Base-by-base conservation (phyloP, 2,888 invertebrate genomes). In the Lumbricus terrestris region DNA sequence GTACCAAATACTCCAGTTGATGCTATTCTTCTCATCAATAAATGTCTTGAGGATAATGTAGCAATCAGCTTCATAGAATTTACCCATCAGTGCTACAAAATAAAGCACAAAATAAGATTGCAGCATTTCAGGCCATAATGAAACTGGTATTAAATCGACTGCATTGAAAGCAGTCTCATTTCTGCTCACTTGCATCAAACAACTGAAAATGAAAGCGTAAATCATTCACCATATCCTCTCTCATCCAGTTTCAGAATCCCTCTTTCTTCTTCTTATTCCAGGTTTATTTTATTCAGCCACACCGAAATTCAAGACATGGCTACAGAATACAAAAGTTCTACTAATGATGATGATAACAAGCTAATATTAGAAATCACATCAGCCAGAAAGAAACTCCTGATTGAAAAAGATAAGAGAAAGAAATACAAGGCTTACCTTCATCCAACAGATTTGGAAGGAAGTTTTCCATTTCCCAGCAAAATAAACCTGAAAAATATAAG, bases 401-500 rank as follows among this genome's bases (percentile, higher is more conserved):
- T n/a, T 69, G 69, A 88, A 91, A 54, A 90, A 88, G 0, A 37
- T 34, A 18, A 18, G 35, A 20, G 1, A 83, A 90, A 33, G 83
- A 90, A 85, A n/a, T 20, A 34, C 18, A 29, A 97, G 88, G 92
- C 93, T 90, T 91, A 95, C 95, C 95, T 91, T 95, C 95, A 90
- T 96, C 96, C 42, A 99, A 97, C 93, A 97, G 97, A 94, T 98
- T 98, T 0, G 99, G 99, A 92, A 99, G 96, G 95, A 99, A 99
- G 95, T 99, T 99, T 95, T 99, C 99, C 92, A 99, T 99, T 96
- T 99, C 99, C 99, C 99, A 99, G 91, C 99, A 97, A 40, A 97
- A 54, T 38, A 89, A 29, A 89, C 90, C 88, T 90, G 33, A 6
- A 69, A 69, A 69, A 8, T 69, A 69, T n/a, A n/a, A 69, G 16